These are phyloP conservation scores for Melopsittacus undulatus DNA, from an alignment of 2,797 vertebrate species.

Conservation along the genomic window DNA sequence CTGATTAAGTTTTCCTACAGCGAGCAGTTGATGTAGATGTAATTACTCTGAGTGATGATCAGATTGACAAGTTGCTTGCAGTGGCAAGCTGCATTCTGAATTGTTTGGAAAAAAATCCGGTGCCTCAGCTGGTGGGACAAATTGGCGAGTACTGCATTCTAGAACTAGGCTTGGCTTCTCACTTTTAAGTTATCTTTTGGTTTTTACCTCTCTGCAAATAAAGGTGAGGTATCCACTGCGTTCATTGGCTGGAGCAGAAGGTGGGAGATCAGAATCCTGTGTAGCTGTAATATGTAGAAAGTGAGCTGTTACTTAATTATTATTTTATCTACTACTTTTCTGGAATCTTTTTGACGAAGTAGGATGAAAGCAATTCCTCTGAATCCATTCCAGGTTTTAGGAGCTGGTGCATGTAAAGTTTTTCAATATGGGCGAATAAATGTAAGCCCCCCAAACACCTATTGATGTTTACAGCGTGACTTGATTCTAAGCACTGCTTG, in stretches of 20 bases:
- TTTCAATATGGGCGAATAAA: background rate
- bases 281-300: constrained; percentile 45
- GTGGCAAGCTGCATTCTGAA: background rate
- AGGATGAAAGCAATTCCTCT: constrained; percentile 60
- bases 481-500: background rate
- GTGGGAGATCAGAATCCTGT: background rate
- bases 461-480: background rate
- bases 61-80: constrained; percentile 6
- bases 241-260: constrained; percentile 25
- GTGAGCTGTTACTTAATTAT: constrained; percentile 28
- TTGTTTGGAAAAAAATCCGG: background rate
- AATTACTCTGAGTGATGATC: constrained; percentile 1
- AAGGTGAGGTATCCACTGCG: background rate
- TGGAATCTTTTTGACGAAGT: constrained; percentile 21
- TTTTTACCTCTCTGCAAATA: background rate
- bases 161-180: background rate
- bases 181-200: background rate
- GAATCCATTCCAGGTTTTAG: constrained; percentile 33
- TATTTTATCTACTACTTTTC: background rate
- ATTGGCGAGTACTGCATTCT: background rate
- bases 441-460: background rate
- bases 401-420: constrained; percentile 34
- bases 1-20: constrained; percentile 23
- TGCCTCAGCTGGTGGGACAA: background rate
- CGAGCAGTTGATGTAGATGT: background rate